These are phyloP conservation scores for Lasioglossum marginatum DNA, from an alignment of 2,888 invertebrate genomes.

Conservation along the genomic window DNA sequence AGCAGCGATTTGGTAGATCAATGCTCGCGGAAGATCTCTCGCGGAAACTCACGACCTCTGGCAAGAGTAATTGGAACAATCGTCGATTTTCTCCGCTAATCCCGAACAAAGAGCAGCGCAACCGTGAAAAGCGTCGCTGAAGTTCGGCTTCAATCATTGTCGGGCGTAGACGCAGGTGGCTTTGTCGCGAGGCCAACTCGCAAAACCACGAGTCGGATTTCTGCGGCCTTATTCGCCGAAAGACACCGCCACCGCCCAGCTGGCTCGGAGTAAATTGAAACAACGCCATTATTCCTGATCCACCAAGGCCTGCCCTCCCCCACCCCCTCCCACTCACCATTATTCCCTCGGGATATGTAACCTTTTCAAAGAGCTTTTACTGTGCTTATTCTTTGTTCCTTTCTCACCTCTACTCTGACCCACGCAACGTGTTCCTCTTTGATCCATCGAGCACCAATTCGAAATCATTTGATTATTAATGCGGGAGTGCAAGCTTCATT, in stretches of 20 bases:
- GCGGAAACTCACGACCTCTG: neutral
- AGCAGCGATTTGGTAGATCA: neutral
- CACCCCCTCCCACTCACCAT: neutral
- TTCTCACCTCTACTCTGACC: neutral
- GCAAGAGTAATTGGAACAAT: slow-evolving; percentile 16
- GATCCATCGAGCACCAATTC: neutral
- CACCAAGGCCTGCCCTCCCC: slow-evolving; percentile 20
- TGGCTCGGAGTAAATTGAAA: slow-evolving; percentile 67
- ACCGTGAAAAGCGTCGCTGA: slow-evolving; percentile 14
- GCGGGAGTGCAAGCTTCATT: neutral
- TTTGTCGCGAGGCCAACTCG: slow-evolving; percentile 60
- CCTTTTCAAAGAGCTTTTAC: slow-evolving; percentile 47
- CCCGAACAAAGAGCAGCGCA: slow-evolving; percentile 17
- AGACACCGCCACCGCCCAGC: slow-evolving; percentile 47
- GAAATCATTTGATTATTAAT: neutral
- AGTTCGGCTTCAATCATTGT: slow-evolving; percentile 62
- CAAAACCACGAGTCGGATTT: slow-evolving; percentile 55
- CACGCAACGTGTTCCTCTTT: neutral
- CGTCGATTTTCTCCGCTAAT: slow-evolving; percentile 15
- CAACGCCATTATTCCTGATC: slow-evolving; percentile 67
- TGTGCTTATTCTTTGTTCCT: neutral
- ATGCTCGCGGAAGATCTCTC: neutral
- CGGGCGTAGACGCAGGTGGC: slow-evolving; percentile 29
- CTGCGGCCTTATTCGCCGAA: slow-evolving; percentile 47
- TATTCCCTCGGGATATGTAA: slow-evolving; percentile 58